These are phyloP conservation scores for Caiman crocodilus DNA, from an alignment of 2,797 vertebrate genomes.

Conservation along the genomic window DNA sequence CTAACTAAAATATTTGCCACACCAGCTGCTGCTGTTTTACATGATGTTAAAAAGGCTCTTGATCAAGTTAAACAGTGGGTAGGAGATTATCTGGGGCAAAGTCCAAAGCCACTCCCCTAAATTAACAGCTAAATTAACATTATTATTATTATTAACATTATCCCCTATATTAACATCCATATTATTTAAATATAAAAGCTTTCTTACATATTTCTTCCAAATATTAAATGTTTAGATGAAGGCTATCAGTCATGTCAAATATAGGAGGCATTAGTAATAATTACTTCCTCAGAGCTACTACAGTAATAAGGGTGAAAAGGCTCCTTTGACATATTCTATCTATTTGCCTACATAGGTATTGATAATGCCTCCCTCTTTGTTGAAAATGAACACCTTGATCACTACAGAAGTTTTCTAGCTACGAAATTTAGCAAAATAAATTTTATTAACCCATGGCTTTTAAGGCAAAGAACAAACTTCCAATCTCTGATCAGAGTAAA, in stretches of 20 bases:
- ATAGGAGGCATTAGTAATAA: background rate
- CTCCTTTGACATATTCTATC: background rate
- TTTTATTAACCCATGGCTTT: background rate
- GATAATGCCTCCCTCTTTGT: background rate
- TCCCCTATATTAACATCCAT: background rate
- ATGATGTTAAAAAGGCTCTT: background rate
- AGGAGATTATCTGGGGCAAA: background rate
- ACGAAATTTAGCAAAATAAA: background rate
- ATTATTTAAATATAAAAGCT: background rate
- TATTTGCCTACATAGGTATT: background rate
- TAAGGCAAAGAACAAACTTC: background rate
- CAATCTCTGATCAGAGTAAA: background rate
- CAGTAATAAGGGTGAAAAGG: background rate
- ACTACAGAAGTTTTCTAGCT: background rate
- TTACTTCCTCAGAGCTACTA: background rate
- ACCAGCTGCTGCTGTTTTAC: background rate
- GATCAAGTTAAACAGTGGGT: background rate
- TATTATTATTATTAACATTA: too few relatives aligned
- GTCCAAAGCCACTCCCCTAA: background rate
- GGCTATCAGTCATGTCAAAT: background rate
- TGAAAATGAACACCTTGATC: background rate
- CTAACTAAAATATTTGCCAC: background rate
- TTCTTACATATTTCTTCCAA: background rate
- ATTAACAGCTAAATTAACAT: fast-evolving
- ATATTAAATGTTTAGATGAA: background rate